phyloP scores from a whole-genome alignment of 23 tunicate species.

The Trididemnum clinides region DNA sequence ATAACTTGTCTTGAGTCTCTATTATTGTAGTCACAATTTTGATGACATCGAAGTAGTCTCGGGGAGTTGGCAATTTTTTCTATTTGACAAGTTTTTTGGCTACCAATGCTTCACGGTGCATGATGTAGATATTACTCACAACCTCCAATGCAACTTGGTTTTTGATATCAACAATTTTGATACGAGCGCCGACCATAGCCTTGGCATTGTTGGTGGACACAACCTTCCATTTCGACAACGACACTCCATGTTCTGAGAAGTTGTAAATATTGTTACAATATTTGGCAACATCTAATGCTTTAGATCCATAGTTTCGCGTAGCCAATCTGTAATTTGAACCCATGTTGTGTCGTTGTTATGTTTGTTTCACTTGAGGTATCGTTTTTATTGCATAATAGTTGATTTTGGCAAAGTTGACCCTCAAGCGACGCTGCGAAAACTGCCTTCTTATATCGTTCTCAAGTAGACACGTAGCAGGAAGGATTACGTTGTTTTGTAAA shows the following conservation, averaged over 20 bases:
- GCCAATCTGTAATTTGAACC: too few species aligned
- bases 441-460: too few species aligned
- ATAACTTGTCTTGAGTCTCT: conserved; percentile 51
- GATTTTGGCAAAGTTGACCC: too few species aligned
- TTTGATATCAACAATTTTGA: conserved; percentile 37
- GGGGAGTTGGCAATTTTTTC: conserved; percentile 61
- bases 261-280: too few species aligned
- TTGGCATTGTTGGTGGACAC: conserved; percentile 53
- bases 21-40: conserved; percentile 48
- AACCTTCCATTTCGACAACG: conserved; percentile 50
- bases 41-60: conserved; percentile 54
- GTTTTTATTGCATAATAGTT: too few species aligned
- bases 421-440: too few species aligned
- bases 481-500: too few species aligned
- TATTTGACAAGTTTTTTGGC: conserved; percentile 65
- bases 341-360: too few species aligned
- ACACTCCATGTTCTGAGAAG: conserved; percentile 35
- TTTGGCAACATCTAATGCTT: too few species aligned
- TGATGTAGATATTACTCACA: conserved; percentile 28
- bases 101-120: conserved; percentile 50
- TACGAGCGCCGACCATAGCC: conserved; percentile 39
- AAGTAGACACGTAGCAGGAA: too few species aligned
- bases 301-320: too few species aligned
- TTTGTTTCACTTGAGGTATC: too few species aligned
- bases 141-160: conserved; percentile 42